phyloP scores from a whole-genome alignment of 37 sponge, comb jelly and placozoan genomes.

The Aphrocallistes beatrix region DNA sequence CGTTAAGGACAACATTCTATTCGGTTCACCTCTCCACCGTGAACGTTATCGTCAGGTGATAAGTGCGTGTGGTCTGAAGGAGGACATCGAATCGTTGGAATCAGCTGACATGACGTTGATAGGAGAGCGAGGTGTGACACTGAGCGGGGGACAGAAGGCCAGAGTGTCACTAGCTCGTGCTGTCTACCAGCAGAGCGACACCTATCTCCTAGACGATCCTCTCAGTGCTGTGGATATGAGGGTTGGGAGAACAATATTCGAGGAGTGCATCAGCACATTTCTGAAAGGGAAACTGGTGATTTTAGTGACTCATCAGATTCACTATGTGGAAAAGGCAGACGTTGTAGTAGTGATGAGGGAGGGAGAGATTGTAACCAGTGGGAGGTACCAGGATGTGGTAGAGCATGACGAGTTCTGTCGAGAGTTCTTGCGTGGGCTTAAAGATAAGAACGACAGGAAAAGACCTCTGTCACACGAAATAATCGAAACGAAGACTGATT shows the following conservation, averaged over 20 bases:
- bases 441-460: too few relatives aligned
- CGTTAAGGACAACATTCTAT: slow-evolving; percentile 19
- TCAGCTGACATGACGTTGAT: not conserved
- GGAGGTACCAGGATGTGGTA: not conserved
- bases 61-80: not conserved
- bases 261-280: not conserved
- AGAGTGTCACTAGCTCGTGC: slow-evolving; percentile 30
- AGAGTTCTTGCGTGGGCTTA: not conserved
- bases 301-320: not conserved
- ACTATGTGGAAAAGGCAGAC: not conserved
- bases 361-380: not conserved
- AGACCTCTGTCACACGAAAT: too few relatives aligned
- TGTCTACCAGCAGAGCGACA: slow-evolving; percentile 17
- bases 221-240: slow-evolving; percentile 16
- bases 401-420: not conserved
- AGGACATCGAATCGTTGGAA: not conserved
- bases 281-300: not conserved
- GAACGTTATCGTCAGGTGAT: not conserved
- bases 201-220: slow-evolving; percentile 23
- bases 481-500: too few relatives aligned
- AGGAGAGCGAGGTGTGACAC: not conserved
- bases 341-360: not conserved
- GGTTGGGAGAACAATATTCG: slow-evolving; percentile 2
- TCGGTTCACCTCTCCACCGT: not conserved
- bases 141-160: slow-evolving; percentile 35